Conservation (phyloP, 2,888 invertebrate genomes). For the Phengaris alcon region DNA sequence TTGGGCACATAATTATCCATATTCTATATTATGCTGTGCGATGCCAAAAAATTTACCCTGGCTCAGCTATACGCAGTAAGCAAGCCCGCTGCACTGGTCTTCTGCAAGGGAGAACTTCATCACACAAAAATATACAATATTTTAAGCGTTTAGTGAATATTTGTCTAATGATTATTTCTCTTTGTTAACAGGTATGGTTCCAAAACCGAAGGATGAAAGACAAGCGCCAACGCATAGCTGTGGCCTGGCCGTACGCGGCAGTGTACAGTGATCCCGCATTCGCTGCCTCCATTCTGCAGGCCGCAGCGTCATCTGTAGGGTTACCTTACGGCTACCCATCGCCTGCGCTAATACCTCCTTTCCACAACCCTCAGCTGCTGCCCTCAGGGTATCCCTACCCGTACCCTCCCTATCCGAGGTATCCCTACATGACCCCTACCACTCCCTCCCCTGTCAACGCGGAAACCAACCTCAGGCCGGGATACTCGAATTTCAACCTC, state of each 20-base stretch:
- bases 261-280: conserved; percentile 96
- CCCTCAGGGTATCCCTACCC: conserved; percentile 80
- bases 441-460: conserved; percentile 69
- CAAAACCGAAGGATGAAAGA: conserved; percentile 98
- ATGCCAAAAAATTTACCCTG: no score
- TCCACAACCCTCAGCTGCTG: conserved; percentile 78
- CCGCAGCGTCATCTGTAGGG: conserved; percentile 87
- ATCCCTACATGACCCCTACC: conserved; percentile 78
- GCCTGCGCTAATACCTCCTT: conserved; percentile 79
- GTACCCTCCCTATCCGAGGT: conserved; percentile 74
- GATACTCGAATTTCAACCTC: conserved; percentile 72
- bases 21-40: no score
- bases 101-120: no score
- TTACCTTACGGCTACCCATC: conserved; percentile 81
- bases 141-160: not conserved
- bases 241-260: conserved; percentile 96
- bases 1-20: no score
- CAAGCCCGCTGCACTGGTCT: no score
- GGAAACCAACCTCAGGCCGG: conserved; percentile 67
- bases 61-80: no score
- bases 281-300: conserved; percentile 94
- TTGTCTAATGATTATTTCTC: conserved; percentile 31
- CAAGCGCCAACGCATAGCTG: conserved; percentile 95
- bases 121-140: no score
- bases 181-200: conserved; percentile 92